Evolutionary conservation across 2,797 vertebrate species (phyloP), one percentile per base, ranked within the genome.

Genomic region (Setipinna tenuifilis): DNA sequence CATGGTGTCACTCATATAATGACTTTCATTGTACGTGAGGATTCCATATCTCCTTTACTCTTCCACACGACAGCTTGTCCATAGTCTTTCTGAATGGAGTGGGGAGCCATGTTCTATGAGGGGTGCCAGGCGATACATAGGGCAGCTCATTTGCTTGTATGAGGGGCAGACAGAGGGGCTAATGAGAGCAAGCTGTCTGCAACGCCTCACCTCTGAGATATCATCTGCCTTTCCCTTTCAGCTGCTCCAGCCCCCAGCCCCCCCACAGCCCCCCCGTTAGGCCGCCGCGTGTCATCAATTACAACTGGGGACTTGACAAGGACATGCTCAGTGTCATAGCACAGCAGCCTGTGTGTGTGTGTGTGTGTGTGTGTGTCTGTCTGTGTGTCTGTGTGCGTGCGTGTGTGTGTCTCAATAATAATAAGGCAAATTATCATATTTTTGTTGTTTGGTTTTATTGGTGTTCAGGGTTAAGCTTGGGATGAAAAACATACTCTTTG

Each of bases 401-500:
- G 50, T 14, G 50, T 9, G 50, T 7, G 50, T 54, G 50, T 14
- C 2, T 54, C 31, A 44, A 31, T 41, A 78, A 44, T 78, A n/a
- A n/a, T 6, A 7, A 44, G 19, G 6, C 71, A 78, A 78, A 78
- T 78, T 17, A 78, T 78, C 50, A 21, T 78, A 61, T 44, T 78
- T 35, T 3, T 44, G 71, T 78, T 78, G 71, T 78, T 78, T 6
- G 7, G 31, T 9, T 78, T 44, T 61, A 83, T 83, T 83, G 16
- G 31, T 80, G 71, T 41, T 44, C 57, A 59, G 10, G 48, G 41
- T 17, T 57, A 68, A 86, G 75, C 19, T n/a, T n/a, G 59, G 57
- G 57, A 83, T 46, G 28, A 86, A 78, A 35, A 65, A 59, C 50
- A 85, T 83, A 58, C 81, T 21, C 57, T 11, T 81, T 85, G 16